These are phyloP conservation scores for Lasioglossum malachurum DNA, from an alignment of 2,888 invertebrate genomes.

Conservation along the genomic window DNA sequence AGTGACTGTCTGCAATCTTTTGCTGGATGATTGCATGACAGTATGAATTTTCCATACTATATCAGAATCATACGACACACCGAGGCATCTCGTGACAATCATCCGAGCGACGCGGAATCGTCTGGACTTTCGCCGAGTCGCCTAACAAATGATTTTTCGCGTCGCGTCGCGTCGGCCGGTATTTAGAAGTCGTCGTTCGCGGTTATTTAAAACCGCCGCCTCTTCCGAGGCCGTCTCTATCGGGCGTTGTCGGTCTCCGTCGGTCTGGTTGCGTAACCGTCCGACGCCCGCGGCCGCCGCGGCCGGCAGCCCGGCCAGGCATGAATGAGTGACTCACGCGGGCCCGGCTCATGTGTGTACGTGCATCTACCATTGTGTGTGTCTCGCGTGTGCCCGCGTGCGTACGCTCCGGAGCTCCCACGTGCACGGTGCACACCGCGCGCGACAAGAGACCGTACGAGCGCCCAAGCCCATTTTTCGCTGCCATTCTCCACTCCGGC, in stretches of 20 bases:
- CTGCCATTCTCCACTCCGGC: neutral
- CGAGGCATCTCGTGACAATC: neutral
- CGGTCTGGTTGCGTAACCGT: conserved; percentile 74
- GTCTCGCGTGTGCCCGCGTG: conserved; percentile 50
- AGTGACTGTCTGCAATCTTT: neutral
- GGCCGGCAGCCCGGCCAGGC: conserved; percentile 62
- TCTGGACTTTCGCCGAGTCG: neutral
- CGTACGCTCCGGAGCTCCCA: conserved; percentile 30
- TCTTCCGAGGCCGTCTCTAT: conserved; percentile 45
- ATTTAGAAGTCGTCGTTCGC: conserved; percentile 51
- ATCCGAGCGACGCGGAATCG: neutral
- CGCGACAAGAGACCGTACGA: neutral
- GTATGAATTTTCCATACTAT: too few species aligned
- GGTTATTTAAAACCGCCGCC: conserved; percentile 72
- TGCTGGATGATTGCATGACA: neutral
- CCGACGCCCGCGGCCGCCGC: conserved; percentile 70
- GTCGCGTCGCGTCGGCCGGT: neutral
- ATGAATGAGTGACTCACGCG: conserved; percentile 78
- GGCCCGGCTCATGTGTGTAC: conserved; percentile 45
- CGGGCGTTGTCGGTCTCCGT: conserved; percentile 2
- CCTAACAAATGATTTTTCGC: neutral
- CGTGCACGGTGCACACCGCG: conserved; percentile 29
- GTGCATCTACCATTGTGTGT: neutral
- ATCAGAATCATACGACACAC: neutral
- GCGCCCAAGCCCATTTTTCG: conserved; percentile 36